phyloP scores from a whole-genome alignment of 2,888 invertebrate genomes.

The Mylabris sibirica region DNA sequence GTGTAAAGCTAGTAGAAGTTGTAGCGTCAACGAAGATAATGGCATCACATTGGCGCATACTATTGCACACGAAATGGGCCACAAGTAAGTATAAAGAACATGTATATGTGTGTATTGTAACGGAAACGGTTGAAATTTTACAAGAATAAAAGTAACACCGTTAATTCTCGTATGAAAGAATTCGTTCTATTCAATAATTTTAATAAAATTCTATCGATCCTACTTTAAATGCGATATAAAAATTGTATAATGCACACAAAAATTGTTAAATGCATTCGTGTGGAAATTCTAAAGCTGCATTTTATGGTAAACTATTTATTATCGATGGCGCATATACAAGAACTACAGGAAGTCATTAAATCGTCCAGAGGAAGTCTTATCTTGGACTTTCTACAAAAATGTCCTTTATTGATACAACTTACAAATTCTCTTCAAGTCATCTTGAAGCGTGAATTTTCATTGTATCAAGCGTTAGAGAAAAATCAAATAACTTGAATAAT shows the following conservation, averaged over 20 bases:
- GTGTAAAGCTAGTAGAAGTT: slow-evolving; percentile 85
- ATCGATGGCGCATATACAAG: not conserved
- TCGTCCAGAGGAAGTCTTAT: not conserved
- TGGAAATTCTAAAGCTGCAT: not conserved
- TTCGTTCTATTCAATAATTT: too few species aligned
- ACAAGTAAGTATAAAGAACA: slow-evolving; percentile 74
- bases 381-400: not conserved
- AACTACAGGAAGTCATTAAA: slow-evolving; percentile 1
- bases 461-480: too few species aligned
- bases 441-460: too few species aligned
- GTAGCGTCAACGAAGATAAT: slow-evolving; percentile 90
- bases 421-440: not conserved
- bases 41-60: slow-evolving; percentile 89
- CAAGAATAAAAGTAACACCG: not conserved
- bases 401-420: not conserved
- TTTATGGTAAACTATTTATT: not conserved
- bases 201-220: not conserved
- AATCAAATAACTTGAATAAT: not conserved
- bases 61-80: slow-evolving; percentile 89
- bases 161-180: too few species aligned
- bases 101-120: not conserved
- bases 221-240: not conserved
- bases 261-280: not conserved
- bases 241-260: slow-evolving; percentile 1
- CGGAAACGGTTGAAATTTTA: not conserved